Conservation (phyloP, 2,888 invertebrate species). For the Thecocarcelia acutangulata region DNA sequence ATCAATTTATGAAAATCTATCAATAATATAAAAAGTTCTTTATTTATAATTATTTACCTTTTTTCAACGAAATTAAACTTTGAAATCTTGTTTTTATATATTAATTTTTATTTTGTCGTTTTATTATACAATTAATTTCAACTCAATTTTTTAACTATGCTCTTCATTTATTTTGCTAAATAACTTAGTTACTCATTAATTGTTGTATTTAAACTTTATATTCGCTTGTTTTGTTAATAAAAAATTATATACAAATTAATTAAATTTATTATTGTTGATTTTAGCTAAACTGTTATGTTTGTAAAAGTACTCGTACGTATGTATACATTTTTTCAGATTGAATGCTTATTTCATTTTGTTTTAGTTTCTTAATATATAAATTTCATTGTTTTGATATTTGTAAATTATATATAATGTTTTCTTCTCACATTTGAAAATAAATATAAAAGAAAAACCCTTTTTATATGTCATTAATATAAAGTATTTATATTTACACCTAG, state of each 20-base stretch:
- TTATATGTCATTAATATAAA: no score
- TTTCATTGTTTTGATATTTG: not conserved
- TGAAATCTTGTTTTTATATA: conserved; percentile 10
- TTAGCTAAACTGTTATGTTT: conserved; percentile 50
- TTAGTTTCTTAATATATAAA: not conserved
- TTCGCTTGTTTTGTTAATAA: conserved; percentile 32
- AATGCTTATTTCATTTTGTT: conserved; percentile 3
- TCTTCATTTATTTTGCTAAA: conserved; percentile 68
- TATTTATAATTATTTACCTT: no score
- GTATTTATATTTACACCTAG: no score
- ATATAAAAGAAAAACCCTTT: no score
- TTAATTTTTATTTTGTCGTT: conserved; percentile 32
- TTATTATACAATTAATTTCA: conserved; percentile 78
- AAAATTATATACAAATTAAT: conserved; percentile 59
- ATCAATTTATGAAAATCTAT: no score
- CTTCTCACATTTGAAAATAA: no score
- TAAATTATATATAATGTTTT: not conserved
- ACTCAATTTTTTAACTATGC: conserved; percentile 75
- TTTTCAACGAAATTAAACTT: not conserved
- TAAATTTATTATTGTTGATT: conserved; percentile 65
- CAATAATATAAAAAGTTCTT: no score
- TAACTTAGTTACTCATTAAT: conserved; percentile 70
- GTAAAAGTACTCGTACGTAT: conserved; percentile 39
- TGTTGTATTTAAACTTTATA: conserved; percentile 44
- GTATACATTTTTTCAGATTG: conserved; percentile 20